Percentiles rank a stretch among this genome's conserved stretches.
Evolutionary conservation across 53 echinoderm and acorn worm species (phyloP).

Genomic region (Holothuria leucospilota): DNA sequence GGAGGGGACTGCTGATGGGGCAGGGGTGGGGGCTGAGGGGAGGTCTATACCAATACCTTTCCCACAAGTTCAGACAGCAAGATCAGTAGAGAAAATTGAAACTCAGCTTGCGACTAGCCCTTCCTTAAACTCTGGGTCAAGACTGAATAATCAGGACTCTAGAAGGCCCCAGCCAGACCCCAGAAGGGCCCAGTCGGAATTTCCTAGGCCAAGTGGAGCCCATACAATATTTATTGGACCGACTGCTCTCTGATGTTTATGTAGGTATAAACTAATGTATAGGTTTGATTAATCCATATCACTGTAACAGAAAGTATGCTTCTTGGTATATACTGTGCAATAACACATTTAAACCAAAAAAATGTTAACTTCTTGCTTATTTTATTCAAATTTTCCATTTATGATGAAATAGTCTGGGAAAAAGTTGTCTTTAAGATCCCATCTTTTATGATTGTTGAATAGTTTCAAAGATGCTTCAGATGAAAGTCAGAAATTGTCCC

Average conservation of each 20-base stretch:
- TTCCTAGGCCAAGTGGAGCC: slow-evolving; percentile 34
- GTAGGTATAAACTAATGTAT: not conserved
- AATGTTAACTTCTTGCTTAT: too few species aligned
- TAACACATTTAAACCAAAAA: slow-evolving; percentile 43
- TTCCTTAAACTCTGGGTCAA: not conserved
- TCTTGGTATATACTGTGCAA: slow-evolving; percentile 31
- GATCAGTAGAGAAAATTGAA: slow-evolving; percentile 36
- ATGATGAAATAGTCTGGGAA: too few species aligned
- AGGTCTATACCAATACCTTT: not conserved
- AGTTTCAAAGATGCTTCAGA: too few species aligned
- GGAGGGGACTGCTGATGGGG: slow-evolving; percentile 7
- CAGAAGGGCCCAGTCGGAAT: slow-evolving; percentile 6
- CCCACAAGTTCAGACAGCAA: slow-evolving; percentile 16
- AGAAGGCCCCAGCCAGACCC: slow-evolving; percentile 18
- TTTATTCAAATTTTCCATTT: too few species aligned
- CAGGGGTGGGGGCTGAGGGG: not conserved
- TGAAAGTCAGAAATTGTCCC: too few species aligned
- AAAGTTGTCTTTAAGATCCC: too few species aligned
- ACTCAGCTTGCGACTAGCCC: slow-evolving; percentile 13
- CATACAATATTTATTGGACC: slow-evolving; percentile 81
- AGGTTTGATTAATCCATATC: not conserved
- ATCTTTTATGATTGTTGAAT: too few species aligned
- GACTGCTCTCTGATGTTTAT: slow-evolving; percentile 61
- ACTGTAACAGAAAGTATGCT: not conserved
- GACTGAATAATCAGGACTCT: not conserved